Evolutionary conservation across 1,140 invertebrate species (phyloP).

Genomic region (Pogonomyrmex barbatus): DNA sequence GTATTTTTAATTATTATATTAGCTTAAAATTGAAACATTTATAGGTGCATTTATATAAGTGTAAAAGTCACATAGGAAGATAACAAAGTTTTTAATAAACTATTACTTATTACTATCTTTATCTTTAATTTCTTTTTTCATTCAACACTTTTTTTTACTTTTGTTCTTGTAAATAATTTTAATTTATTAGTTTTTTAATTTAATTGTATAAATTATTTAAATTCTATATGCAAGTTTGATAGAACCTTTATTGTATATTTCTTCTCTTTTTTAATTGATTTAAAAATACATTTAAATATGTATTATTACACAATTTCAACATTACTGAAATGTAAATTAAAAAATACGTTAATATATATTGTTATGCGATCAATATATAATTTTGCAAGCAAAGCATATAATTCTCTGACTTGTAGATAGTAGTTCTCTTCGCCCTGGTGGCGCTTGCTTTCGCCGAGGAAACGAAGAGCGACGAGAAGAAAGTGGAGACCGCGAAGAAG

Average conservation of each 20-base stretch:
- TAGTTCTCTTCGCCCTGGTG: slow-evolving; percentile 78
- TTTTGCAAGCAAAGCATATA: not conserved
- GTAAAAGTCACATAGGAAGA: not conserved
- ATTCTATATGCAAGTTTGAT: not conserved
- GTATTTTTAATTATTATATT: not conserved
- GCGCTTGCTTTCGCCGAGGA: slow-evolving; percentile 77
- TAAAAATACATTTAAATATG: not conserved
- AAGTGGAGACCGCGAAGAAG: slow-evolving; percentile 69
- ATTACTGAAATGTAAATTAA: not conserved
- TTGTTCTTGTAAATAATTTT: not conserved
- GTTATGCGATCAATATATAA: not conserved
- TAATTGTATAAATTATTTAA: not conserved
- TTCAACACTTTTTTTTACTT: not conserved
- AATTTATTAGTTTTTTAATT: not conserved
- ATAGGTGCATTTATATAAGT: too few relatives aligned
- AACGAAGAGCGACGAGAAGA: slow-evolving; percentile 50
- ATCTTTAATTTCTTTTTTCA: not conserved
- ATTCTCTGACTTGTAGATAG: slow-evolving; percentile 68
- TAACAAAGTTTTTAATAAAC: not conserved
- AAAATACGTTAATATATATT: too few relatives aligned
- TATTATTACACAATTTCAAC: not conserved
- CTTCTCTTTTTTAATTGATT: not conserved
- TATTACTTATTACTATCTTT: slow-evolving; percentile 3
- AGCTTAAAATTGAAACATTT: not conserved
- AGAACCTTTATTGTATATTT: not conserved